Conservation (phyloP, 2,888 invertebrate genomes). For the Agelastica alni region DNA sequence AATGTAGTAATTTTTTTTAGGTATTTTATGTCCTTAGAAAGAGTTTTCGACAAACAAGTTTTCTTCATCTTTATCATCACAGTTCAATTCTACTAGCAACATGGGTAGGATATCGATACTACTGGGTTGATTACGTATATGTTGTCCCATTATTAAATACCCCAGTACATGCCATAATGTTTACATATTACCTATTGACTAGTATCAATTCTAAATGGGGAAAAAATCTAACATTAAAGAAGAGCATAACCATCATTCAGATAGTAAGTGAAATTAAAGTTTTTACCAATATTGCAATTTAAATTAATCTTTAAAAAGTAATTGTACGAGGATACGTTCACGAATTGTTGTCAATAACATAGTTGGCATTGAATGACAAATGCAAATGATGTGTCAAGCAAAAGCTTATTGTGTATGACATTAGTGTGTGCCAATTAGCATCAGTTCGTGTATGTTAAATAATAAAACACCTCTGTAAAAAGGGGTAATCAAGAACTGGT, state of each 20-base stretch:
- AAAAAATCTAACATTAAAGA: conserved; percentile 78
- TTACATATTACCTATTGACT: conserved; percentile 77
- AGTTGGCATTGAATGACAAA: too few relatives aligned
- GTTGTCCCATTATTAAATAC: conserved; percentile 69
- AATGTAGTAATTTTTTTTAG: conserved; percentile 55
- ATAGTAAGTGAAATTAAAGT: conserved; percentile 61
- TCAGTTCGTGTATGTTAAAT: too few relatives aligned
- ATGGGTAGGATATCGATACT: conserved; percentile 67
- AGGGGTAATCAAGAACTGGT: too few relatives aligned
- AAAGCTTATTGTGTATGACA: too few relatives aligned
- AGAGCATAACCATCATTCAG: conserved; percentile 82
- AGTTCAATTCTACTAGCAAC: conserved; percentile 73
- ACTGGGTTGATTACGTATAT: conserved; percentile 70
- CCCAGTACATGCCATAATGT: conserved; percentile 82
- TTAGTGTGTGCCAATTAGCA: too few relatives aligned
- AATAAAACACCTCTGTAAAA: too few relatives aligned
- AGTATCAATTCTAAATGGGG: conserved; percentile 73
- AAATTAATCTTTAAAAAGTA: too few relatives aligned
- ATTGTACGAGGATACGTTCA: too few relatives aligned
- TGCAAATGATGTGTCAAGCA: too few relatives aligned
- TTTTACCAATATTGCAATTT: too few relatives aligned
- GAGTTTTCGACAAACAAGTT: conserved; percentile 80
- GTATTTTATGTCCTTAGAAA: conserved; percentile 84
- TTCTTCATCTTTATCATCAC: conserved; percentile 87
- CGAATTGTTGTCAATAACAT: too few relatives aligned